These are phyloP conservation scores for Hypsibius dujardini DNA, from an alignment of 1,140 invertebrate species.

Conservation along the genomic window DNA sequence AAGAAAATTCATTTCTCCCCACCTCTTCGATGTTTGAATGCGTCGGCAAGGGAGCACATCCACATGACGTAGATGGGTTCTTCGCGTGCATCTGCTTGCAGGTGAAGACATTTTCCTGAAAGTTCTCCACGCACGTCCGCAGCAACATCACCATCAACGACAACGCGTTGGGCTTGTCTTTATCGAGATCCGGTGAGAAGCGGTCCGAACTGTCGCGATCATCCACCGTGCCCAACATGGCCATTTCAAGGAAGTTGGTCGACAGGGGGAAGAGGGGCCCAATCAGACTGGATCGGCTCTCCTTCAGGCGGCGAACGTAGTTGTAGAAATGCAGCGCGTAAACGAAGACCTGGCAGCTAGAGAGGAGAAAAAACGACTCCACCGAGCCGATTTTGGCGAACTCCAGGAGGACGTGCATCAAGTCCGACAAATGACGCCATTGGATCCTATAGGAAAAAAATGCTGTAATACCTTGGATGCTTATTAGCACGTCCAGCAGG, in stretches of 20 bases:
- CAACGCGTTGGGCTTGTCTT: constrained; percentile 10
- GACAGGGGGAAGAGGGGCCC: background rate
- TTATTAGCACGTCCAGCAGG: too few species aligned
- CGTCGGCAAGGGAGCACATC: background rate
- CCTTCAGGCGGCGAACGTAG: constrained; percentile 1
- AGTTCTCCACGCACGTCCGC: background rate
- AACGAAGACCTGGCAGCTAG: background rate
- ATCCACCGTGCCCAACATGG: background rate
- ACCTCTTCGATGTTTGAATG: background rate
- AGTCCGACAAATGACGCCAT: background rate
- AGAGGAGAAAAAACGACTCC: background rate
- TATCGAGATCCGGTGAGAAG: constrained; percentile 14
- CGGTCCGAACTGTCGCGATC: constrained; percentile 10
- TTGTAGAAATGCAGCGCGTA: background rate
- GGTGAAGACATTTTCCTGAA: background rate
- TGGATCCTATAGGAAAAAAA: background rate
- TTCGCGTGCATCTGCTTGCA: background rate
- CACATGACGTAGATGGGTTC: background rate
- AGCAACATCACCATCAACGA: background rate
- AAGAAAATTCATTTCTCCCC: too few species aligned
- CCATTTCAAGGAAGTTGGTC: background rate
- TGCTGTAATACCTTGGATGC: background rate
- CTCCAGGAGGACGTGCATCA: background rate
- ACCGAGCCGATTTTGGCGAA: background rate
- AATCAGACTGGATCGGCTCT: background rate